Conservation (phyloP, 2,797 vertebrate species). For the Gambelia wislizenii region DNA sequence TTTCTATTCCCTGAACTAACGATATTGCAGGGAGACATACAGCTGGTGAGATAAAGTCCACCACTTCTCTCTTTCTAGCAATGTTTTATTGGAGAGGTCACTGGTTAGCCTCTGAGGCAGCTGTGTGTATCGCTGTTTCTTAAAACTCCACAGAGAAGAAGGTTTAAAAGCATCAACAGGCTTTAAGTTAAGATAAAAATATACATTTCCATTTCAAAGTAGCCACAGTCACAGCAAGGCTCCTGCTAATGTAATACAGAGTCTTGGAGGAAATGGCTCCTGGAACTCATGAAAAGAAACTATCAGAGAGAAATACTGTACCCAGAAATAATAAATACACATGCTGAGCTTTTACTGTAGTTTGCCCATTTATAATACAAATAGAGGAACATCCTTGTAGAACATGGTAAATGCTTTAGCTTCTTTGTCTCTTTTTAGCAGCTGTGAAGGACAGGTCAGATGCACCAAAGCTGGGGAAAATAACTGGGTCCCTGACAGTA, state of each 20-base stretch:
- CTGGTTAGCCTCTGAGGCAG: not conserved
- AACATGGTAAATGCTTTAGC: conserved; percentile 18
- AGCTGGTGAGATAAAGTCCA: too few species aligned
- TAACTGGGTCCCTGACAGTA: not conserved
- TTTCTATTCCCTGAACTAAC: too few species aligned
- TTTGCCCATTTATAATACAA: conserved; percentile 34
- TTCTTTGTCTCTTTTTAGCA: conserved; percentile 15
- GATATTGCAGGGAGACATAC: too few species aligned
- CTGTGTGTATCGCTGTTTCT: not conserved
- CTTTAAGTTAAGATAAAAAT: not conserved
- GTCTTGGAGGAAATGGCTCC: not conserved
- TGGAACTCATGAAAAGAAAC: not conserved
- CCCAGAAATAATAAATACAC: conserved; percentile 2
- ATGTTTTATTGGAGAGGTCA: not conserved
- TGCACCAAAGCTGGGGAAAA: not conserved
- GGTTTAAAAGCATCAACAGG: not conserved
- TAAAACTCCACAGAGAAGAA: not conserved
- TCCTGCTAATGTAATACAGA: not conserved
- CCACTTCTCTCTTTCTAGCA: not conserved
- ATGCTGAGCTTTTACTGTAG: conserved; percentile 26
- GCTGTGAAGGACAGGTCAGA: not conserved
- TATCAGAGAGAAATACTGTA: conserved; percentile 9
- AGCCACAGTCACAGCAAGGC: not conserved
- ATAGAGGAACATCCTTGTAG: conserved; percentile 36
- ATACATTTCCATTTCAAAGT: conserved; percentile 18